Evolutionary conservation across 2,113 vertebrate species (phyloP).

Genomic region (Muntiacus reevesi): DNA sequence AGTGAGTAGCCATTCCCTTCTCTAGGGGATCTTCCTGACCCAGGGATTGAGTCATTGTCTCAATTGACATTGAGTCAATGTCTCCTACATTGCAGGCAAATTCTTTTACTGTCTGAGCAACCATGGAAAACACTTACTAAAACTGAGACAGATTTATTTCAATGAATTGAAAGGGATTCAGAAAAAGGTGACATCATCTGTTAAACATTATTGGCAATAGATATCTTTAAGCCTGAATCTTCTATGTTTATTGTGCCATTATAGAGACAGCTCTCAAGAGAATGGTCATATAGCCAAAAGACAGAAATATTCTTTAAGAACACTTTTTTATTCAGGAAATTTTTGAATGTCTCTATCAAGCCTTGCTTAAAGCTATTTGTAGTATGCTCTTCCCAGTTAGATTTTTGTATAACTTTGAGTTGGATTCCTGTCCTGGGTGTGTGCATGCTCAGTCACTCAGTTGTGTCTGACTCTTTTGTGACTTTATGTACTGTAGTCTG

Average conservation of each 20-base stretch:
- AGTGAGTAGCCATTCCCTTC: not conserved
- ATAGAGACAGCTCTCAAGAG: not conserved
- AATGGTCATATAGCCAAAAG: not conserved
- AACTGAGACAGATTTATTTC: not conserved
- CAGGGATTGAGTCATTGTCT: not conserved
- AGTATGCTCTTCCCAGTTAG: not conserved
- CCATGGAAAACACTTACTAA: not conserved
- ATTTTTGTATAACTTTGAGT: not conserved
- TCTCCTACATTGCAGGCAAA: not conserved
- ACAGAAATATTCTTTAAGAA: not conserved
- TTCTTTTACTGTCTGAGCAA: not conserved
- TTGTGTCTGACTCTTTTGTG: not conserved
- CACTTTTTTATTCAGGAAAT: not conserved
- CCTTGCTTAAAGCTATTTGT: not conserved
- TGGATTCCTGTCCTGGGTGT: not conserved
- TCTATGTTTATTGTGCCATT: not conserved
- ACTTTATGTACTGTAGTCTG: not conserved
- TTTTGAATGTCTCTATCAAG: not conserved
- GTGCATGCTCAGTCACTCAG: not conserved
- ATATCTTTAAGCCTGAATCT: not conserved
- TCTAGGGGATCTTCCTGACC: not conserved
- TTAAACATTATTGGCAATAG: not conserved
- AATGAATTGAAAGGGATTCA: not conserved
- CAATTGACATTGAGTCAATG: not conserved
- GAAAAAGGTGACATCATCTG: not conserved